Evolutionary conservation across 2,797 vertebrate species (phyloP).

Genomic region (Anas bahamensis): DNA sequence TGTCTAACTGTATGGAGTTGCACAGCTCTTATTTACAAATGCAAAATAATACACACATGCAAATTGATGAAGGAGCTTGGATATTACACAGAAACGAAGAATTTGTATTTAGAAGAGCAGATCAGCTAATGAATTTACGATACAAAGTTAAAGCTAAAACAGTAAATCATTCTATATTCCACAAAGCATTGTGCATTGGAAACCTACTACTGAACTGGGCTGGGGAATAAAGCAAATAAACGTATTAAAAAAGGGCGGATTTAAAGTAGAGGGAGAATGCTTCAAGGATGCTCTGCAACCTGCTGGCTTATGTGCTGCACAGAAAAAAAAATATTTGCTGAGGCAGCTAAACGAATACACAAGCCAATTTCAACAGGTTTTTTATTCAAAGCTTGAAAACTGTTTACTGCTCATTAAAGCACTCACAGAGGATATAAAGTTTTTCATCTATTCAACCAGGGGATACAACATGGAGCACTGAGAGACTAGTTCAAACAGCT

Average conservation of each 20-base stretch:
- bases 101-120: not conserved
- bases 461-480: not conserved
- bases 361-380: conserved; percentile 36
- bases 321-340: conserved; percentile 48
- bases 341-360: conserved; percentile 36
- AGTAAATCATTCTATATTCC: not conserved
- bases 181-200: not conserved
- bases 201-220: not conserved
- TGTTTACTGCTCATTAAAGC: conserved; percentile 37
- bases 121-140: not conserved
- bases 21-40: not conserved
- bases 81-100: not conserved
- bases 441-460: not conserved
- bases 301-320: not conserved
- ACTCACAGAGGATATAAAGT: not conserved
- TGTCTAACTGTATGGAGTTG: not conserved
- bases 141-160: not conserved
- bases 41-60: not conserved
- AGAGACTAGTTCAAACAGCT: not conserved
- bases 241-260: not conserved
- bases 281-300: conserved; percentile 1
- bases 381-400: conserved; percentile 16
- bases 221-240: not conserved
- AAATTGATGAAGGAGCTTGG: not conserved
- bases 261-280: not conserved